Evolutionary conservation across 2,797 vertebrate species (phyloP).

Genomic region (Sebastes hubbsi): DNA sequence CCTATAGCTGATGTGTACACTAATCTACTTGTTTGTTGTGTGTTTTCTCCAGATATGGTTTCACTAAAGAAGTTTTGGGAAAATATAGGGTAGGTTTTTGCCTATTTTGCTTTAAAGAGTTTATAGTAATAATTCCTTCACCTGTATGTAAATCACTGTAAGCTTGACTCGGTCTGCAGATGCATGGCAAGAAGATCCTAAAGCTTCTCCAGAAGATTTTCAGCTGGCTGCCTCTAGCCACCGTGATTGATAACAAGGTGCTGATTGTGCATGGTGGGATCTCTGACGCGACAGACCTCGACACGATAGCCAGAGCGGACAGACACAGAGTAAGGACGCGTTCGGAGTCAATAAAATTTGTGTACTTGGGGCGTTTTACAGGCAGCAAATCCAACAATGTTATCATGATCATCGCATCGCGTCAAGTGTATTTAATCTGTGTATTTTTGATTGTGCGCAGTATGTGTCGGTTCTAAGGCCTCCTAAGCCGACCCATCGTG

Average conservation of each 20-base stretch:
- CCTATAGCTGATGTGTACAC: neutral
- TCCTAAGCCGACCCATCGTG: conserved; percentile 62
- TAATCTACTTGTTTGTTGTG: conserved; percentile 1
- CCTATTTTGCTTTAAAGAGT: neutral
- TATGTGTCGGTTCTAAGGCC: conserved; percentile 86
- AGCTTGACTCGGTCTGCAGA: conserved; percentile 66
- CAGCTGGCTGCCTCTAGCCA: conserved; percentile 92
- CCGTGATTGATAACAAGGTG: conserved; percentile 91
- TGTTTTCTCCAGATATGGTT: conserved; percentile 89
- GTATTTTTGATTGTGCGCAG: conserved; percentile 69
- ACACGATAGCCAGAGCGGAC: conserved; percentile 83
- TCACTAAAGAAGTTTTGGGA: conserved; percentile 93
- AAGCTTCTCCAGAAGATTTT: conserved; percentile 92
- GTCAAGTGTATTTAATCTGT: neutral
- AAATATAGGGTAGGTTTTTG: conserved; percentile 90
- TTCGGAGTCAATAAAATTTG: neutral
- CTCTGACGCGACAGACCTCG: conserved; percentile 89
- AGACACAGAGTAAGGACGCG: conserved; percentile 86
- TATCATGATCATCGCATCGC: neutral
- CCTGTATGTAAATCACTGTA: neutral
- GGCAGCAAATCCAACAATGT: neutral
- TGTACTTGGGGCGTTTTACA: neutral
- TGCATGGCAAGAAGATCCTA: conserved; percentile 91
- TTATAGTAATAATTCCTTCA: neutral
- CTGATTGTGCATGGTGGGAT: conserved; percentile 92